Percentiles rank a stretch among this genome's conserved stretches.
Evolutionary conservation across 2,888 invertebrate species (phyloP).

Genomic region (Cheilosia vernalis): DNA sequence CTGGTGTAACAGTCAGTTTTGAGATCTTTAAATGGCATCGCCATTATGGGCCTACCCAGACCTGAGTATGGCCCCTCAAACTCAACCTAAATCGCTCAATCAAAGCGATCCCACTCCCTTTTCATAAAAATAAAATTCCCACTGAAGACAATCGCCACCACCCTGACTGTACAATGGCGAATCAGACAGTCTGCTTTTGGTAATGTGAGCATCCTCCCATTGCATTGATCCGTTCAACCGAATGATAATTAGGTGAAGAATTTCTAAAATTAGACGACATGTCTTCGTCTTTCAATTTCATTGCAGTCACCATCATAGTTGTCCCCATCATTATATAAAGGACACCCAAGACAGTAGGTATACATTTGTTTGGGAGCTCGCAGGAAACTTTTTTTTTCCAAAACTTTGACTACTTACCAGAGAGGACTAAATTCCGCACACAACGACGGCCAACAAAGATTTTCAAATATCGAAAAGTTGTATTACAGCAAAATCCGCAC

Average conservation of each 20-base stretch:
- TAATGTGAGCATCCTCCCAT: conserved; percentile 6
- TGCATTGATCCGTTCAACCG: conserved; percentile 45
- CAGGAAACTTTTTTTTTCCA: conserved; percentile 16
- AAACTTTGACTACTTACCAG: conserved; percentile 19
- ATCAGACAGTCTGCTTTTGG: neutral
- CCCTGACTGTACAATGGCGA: neutral
- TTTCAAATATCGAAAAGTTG: conserved; percentile 55
- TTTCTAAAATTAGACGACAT: conserved; percentile 38
- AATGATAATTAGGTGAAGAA: conserved; percentile 47
- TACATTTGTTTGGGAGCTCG: neutral
- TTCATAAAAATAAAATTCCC: neutral
- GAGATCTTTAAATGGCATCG: too few relatives aligned
- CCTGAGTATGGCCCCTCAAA: too few relatives aligned
- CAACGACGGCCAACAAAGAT: conserved; percentile 7
- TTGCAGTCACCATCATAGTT: conserved; percentile 6
- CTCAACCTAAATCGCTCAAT: too few relatives aligned
- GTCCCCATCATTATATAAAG: conserved; percentile 17
- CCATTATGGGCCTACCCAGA: too few relatives aligned
- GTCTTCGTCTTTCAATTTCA: neutral
- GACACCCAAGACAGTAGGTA: neutral
- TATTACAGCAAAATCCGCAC: conserved; percentile 45
- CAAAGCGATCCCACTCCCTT: too few relatives aligned
- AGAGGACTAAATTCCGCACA: conserved; percentile 1
- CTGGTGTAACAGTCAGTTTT: too few relatives aligned
- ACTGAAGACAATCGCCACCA: neutral